Percentiles rank a stretch among this genome's conserved stretches.
Conservation (phyloP, 2,113 vertebrate species). For the Gavia stellata region DNA sequence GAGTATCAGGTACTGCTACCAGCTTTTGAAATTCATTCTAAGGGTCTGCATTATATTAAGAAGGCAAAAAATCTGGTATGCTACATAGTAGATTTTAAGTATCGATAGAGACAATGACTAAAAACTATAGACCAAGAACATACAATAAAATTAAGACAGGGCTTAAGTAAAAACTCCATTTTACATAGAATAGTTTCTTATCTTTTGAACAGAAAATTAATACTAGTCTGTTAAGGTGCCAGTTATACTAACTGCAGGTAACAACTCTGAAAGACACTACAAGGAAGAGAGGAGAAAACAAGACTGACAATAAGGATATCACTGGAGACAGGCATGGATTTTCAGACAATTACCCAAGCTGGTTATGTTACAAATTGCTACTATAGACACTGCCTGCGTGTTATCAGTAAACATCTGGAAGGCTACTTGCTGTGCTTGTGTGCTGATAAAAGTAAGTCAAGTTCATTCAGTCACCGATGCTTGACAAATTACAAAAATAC, state of each 20-base stretch:
- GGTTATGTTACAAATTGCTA: background rate
- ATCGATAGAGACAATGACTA: background rate
- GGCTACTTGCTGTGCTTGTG: background rate
- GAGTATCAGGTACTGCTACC: background rate
- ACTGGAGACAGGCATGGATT: background rate
- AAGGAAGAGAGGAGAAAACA: background rate
- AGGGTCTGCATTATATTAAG: background rate
- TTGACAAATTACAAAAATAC: background rate
- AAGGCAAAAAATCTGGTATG: background rate
- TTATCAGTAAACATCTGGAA: constrained; percentile 14
- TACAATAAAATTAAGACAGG: background rate
- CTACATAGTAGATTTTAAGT: background rate
- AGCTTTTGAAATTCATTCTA: background rate
- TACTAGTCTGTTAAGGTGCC: background rate
- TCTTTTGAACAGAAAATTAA: background rate
- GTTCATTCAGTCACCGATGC: background rate
- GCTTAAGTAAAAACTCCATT: background rate
- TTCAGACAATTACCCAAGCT: constrained; percentile 4
- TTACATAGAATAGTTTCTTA: background rate
- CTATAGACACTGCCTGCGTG: background rate
- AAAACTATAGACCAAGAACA: background rate
- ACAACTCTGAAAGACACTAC: background rate
- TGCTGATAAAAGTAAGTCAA: background rate
- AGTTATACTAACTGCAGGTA: background rate
- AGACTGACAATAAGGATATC: background rate